Evolutionary conservation across 2,797 vertebrate species (phyloP).

Genomic region (Typhlichthys subterraneus): DNA sequence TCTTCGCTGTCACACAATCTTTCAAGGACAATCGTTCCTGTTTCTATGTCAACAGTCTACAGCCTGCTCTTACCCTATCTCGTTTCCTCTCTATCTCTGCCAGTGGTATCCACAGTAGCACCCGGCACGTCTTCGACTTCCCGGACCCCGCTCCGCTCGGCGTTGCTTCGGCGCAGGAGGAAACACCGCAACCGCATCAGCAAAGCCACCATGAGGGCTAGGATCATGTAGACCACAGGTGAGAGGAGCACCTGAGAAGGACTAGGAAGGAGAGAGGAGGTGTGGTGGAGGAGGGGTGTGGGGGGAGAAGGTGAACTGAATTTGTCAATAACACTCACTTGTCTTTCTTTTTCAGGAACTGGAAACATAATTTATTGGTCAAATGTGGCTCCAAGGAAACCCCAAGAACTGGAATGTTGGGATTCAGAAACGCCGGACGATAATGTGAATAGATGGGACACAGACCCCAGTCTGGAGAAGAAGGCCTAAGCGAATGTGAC

Average conservation of each 20-base stretch:
- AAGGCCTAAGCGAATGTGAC: constrained; percentile 13
- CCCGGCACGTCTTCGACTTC: constrained; percentile 22
- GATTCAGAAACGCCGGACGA: constrained; percentile 16
- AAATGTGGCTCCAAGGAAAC: constrained; percentile 23
- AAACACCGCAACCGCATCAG: constrained; percentile 76
- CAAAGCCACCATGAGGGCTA: constrained; percentile 77
- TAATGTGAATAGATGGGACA: background rate
- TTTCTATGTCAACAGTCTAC: background rate
- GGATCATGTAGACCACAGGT: constrained; percentile 71
- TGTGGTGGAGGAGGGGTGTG: no score
- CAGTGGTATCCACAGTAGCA: constrained; percentile 36
- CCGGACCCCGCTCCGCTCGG: constrained; percentile 44
- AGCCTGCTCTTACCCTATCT: background rate
- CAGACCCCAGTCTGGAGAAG: constrained; percentile 9
- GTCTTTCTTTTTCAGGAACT: constrained; percentile 36
- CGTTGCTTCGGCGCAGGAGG: constrained; percentile 64
- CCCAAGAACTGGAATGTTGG: constrained; percentile 21
- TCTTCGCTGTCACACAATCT: no score
- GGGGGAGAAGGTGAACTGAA: background rate
- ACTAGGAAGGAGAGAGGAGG: no score
- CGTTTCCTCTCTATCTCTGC: background rate
- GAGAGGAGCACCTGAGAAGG: background rate
- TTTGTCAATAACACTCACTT: background rate
- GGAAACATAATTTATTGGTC: constrained; percentile 19
- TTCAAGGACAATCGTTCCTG: no score